Evolutionary conservation across 2,888 invertebrate genomes (phyloP).

Genomic region (Drosophila hamatofila): DNA sequence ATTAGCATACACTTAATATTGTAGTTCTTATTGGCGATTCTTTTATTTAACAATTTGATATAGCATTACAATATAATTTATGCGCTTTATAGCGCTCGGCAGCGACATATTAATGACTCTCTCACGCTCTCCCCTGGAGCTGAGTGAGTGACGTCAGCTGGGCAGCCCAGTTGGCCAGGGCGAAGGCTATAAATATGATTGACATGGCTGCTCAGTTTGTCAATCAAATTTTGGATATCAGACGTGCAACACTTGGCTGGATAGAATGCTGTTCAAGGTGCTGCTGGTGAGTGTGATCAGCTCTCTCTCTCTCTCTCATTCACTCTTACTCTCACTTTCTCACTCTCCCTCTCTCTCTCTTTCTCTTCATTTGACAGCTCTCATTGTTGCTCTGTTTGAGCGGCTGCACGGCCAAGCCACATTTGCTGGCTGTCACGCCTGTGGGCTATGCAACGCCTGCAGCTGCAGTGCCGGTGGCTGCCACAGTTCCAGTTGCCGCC

Average conservation of each 20-base stretch:
- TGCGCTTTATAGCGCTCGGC: constrained; percentile 63
- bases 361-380: constrained; percentile 41
- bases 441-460: constrained; percentile 65
- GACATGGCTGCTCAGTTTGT: constrained; percentile 57
- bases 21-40: constrained; percentile 28
- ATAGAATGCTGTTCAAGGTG: constrained; percentile 63
- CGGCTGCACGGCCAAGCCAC: constrained; percentile 59
- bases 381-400: constrained; percentile 41
- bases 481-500: constrained; percentile 30
- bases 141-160: constrained; percentile 46
- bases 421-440: constrained; percentile 63
- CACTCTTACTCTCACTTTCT: neutral
- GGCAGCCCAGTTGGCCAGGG: constrained; percentile 8
- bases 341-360: neutral
- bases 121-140: constrained; percentile 55
- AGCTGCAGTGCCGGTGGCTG: constrained; percentile 7
- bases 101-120: constrained; percentile 69
- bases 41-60: constrained; percentile 62
- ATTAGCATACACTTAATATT: constrained; percentile 1
- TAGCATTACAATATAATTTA: constrained; percentile 76
- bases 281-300: constrained; percentile 59
- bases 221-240: constrained; percentile 70
- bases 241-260: constrained; percentile 20
- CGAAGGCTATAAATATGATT: constrained; percentile 79
- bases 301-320: neutral